Percentiles rank a stretch among this genome's conserved stretches.
Conservation (phyloP, 2,797 vertebrate genomes). For the Psittacula echo region DNA sequence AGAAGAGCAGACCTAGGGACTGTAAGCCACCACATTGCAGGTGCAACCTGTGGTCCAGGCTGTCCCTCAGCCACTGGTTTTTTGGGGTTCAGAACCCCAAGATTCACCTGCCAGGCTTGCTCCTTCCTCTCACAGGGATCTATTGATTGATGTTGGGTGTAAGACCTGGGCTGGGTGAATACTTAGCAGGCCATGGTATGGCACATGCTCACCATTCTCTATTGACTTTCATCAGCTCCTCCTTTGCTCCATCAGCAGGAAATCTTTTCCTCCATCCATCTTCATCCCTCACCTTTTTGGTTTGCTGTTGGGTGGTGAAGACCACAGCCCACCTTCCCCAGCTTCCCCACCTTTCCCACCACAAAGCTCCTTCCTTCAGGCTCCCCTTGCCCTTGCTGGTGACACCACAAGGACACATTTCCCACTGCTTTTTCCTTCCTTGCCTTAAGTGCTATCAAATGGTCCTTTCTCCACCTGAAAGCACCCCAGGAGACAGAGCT, state of each 20-base stretch:
- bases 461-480: not conserved
- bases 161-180: not conserved
- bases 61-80: not conserved
- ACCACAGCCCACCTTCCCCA: not conserved
- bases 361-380: not conserved
- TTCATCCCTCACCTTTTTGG: not conserved
- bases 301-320: not conserved
- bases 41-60: not conserved
- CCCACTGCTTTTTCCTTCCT: not conserved
- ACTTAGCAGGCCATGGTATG: not conserved
- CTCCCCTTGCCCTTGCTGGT: not conserved
- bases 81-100: not conserved
- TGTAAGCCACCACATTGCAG: accelerated
- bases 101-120: not conserved
- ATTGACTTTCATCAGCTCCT: not conserved
- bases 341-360: not conserved
- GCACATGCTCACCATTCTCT: not conserved
- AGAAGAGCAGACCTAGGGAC: not conserved
- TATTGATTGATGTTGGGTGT: not conserved
- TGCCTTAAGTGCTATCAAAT: not conserved
- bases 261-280: not conserved
- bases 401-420: not conserved
- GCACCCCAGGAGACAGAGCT: not conserved
- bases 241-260: not conserved
- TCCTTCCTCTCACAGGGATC: not conserved